Conservation (phyloP, 92 coral and sea anemone genomes). For the Bergia puertoricense region DNA sequence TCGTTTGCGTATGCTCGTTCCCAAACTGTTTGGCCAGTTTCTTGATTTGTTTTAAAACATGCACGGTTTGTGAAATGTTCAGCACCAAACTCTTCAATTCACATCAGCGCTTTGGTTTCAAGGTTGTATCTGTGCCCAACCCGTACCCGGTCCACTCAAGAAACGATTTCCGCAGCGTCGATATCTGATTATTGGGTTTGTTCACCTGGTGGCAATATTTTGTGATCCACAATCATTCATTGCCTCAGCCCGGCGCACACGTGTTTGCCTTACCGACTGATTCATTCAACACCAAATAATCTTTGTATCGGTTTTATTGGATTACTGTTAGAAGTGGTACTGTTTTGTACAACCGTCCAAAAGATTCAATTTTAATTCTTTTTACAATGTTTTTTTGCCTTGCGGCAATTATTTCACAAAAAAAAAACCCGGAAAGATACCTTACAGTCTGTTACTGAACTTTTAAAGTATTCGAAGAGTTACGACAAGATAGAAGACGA, state of each 20-base stretch:
- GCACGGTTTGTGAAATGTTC: too few species aligned
- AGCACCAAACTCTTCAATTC: too few species aligned
- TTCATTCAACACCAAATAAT: background rate
- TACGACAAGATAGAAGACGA: background rate
- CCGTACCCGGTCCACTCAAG: background rate
- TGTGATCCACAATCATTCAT: background rate
- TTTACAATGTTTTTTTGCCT: slow-evolving; percentile 8
- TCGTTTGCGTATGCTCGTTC: too few species aligned
- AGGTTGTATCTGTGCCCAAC: background rate
- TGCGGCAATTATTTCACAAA: background rate
- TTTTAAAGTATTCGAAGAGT: background rate
- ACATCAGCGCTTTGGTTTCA: background rate
- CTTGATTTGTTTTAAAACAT: too few species aligned
- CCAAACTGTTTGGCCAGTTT: too few species aligned
- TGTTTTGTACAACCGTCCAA: slow-evolving; percentile 1
- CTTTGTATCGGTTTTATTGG: background rate
- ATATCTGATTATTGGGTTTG: background rate
- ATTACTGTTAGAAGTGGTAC: background rate
- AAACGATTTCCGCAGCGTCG: background rate
- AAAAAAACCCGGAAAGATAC: background rate
- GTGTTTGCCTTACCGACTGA: background rate
- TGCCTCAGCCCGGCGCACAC: background rate
- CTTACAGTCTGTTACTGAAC: background rate
- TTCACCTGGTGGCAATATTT: background rate
- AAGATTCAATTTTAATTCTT: background rate